A percentile compares a stretch with the other conserved stretches of the same genome.
phyloP scores from a whole-genome alignment of 2,113 vertebrate genomes.

The Hiodon alosoides region DNA sequence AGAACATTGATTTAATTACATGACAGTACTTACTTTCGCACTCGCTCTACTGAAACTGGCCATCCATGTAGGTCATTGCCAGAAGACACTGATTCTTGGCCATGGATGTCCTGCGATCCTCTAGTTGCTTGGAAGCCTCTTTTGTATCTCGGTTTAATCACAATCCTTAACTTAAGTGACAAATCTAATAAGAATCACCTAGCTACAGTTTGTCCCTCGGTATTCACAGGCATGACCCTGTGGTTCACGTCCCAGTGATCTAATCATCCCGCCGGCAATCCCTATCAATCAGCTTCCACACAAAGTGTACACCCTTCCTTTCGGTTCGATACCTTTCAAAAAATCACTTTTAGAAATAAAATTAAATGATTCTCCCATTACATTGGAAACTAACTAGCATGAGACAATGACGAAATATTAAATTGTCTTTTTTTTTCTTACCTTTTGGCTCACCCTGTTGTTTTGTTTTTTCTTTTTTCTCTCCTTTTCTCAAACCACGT shows the following conservation, averaged over 20 bases:
- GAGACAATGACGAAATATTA: not conserved
- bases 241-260: no score
- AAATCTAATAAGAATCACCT: no score
- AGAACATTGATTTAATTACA: conserved; percentile 43
- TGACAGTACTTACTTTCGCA: conserved; percentile 41
- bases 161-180: not conserved
- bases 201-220: no score
- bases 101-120: conserved; percentile 51
- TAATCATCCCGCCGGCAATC: no score
- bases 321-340: no score
- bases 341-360: no score
- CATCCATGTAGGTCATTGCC: conserved; percentile 51
- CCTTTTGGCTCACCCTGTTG: conserved; percentile 7
- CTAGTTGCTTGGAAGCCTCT: conserved; percentile 45
- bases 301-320: no score
- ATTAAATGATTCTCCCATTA: no score
- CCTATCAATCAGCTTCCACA: no score
- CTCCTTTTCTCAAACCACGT: conserved; percentile 24
- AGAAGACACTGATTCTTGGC: conserved; percentile 57
- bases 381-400: no score
- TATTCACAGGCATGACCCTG: no score
- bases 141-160: no score
- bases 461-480: conserved; percentile 23
- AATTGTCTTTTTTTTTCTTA: conserved; percentile 20
- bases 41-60: conserved; percentile 41